A percentile compares a stretch with the other conserved stretches of the same genome.
These are phyloP conservation scores for Pelecanus crispus DNA, from an alignment of 2,113 vertebrate genomes.

Conservation along the genomic window DNA sequence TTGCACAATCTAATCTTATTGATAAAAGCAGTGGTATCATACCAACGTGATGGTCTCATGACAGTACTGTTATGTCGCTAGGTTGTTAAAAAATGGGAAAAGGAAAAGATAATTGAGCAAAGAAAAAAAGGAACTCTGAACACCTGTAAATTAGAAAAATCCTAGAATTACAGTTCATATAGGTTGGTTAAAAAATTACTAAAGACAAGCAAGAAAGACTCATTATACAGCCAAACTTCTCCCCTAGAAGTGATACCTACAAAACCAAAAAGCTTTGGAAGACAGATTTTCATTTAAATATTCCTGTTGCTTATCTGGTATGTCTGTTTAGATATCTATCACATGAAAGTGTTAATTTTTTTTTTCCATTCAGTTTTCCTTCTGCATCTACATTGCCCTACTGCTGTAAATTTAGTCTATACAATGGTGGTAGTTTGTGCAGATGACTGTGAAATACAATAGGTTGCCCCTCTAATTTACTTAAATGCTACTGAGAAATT, in stretches of 20 bases:
- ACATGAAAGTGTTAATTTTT: not conserved
- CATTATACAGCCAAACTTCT: not conserved
- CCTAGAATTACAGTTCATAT: not conserved
- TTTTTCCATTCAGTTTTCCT: not conserved
- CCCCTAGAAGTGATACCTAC: not conserved
- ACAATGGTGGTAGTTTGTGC: not conserved
- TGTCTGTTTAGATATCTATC: not conserved
- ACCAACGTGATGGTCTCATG: not conserved
- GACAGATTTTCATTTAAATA: not conserved
- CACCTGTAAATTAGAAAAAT: not conserved
- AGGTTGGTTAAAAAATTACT: not conserved
- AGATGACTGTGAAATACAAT: constrained; percentile 13
- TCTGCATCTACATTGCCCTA: not conserved
- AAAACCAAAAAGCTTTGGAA: not conserved
- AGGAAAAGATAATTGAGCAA: not conserved
- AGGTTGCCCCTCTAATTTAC: constrained; percentile 33
- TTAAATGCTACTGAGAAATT: constrained; percentile 17
- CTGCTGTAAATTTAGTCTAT: not conserved
- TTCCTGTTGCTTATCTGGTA: not conserved
- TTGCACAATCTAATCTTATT: not conserved
- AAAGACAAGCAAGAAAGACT: not conserved
- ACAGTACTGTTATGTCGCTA: not conserved
- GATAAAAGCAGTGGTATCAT: not conserved
- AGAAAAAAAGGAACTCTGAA: not conserved
- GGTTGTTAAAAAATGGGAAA: not conserved